Percentiles rank a stretch among this genome's conserved stretches.
Evolutionary conservation across 2,797 vertebrate species (phyloP).

Genomic region (Avahi laniger): DNA sequence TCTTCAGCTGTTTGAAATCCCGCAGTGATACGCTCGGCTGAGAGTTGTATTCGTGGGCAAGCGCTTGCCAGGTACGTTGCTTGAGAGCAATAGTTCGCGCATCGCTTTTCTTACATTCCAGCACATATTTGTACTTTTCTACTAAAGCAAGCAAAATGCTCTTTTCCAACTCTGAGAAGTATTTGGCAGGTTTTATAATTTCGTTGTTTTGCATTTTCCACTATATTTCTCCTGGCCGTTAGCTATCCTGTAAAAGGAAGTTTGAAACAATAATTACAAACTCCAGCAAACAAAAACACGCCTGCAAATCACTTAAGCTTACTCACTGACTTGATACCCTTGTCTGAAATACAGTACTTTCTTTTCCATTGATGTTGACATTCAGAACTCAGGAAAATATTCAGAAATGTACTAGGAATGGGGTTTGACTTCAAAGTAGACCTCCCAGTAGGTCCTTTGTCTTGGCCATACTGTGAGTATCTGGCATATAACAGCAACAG

Average conservation of each 20-base stretch:
- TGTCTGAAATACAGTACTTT: not conserved
- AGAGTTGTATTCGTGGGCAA: conserved; percentile 88
- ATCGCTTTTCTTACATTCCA: conserved; percentile 88
- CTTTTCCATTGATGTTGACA: not conserved
- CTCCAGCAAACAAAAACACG: conserved; percentile 17
- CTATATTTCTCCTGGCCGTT: conserved; percentile 72
- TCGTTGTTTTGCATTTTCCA: conserved; percentile 91
- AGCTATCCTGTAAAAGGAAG: conserved; percentile 79
- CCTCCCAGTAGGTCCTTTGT: not conserved
- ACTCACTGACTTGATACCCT: not conserved
- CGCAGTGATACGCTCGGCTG: conserved; percentile 86
- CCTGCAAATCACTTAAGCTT: not conserved
- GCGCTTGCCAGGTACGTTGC: conserved; percentile 88
- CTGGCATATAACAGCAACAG: not conserved
- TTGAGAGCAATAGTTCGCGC: conserved; percentile 89
- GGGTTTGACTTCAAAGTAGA: not conserved
- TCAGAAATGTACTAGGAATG: not conserved
- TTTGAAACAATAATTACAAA: conserved; percentile 65
- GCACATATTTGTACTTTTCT: conserved; percentile 87
- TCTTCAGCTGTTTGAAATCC: conserved; percentile 89
- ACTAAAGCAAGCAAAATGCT: conserved; percentile 88
- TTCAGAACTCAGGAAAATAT: not conserved
- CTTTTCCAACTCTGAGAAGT: conserved; percentile 90
- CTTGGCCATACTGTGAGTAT: not conserved
- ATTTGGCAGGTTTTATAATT: conserved; percentile 90